Percentiles rank a stretch among this genome's conserved stretches.
Conservation (phyloP, 2,888 invertebrate genomes). For the Galerucella pusilla region DNA sequence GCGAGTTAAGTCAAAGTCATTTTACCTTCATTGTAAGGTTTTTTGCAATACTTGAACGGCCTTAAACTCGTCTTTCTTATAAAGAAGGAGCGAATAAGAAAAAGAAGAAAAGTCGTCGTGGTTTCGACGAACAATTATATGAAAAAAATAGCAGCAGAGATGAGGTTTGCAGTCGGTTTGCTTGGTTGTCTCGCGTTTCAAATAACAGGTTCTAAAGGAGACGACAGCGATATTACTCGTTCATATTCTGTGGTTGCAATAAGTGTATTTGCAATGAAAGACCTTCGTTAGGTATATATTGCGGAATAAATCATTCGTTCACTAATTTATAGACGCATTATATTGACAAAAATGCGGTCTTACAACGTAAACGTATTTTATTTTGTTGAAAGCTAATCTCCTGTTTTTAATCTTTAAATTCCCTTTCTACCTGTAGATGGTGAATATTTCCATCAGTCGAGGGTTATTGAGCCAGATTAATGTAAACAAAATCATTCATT, state of each 20-base stretch:
- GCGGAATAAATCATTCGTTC: constrained; percentile 9
- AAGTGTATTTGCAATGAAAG: constrained; percentile 35
- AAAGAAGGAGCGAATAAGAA: constrained; percentile 35
- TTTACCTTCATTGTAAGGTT: constrained; percentile 42
- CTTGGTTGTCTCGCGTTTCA: constrained; percentile 43
- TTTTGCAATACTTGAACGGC: constrained; percentile 41
- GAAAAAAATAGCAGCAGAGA: constrained; percentile 42
- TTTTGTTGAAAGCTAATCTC: neutral
- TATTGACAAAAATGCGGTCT: neutral
- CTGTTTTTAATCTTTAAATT: no score
- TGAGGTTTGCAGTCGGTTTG: constrained; percentile 39
- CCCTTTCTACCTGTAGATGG: no score
- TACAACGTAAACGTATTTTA: neutral
- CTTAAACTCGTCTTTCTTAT: constrained; percentile 43
- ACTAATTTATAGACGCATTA: neutral
- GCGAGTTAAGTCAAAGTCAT: constrained; percentile 29
- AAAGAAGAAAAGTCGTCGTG: constrained; percentile 38
- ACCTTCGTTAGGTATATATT: constrained; percentile 31
- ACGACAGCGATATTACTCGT: constrained; percentile 45
- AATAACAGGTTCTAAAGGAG: constrained; percentile 45
- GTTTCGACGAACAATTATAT: constrained; percentile 45
- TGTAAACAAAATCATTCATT: no score
- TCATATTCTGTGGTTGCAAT: constrained; percentile 25
- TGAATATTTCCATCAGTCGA: no score
- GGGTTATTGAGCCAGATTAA: no score